Evolutionary conservation across 2,888 invertebrate species (phyloP), one percentile per base, ranked within the genome.

Genomic region (Rhagophthalmus giganteus): DNA sequence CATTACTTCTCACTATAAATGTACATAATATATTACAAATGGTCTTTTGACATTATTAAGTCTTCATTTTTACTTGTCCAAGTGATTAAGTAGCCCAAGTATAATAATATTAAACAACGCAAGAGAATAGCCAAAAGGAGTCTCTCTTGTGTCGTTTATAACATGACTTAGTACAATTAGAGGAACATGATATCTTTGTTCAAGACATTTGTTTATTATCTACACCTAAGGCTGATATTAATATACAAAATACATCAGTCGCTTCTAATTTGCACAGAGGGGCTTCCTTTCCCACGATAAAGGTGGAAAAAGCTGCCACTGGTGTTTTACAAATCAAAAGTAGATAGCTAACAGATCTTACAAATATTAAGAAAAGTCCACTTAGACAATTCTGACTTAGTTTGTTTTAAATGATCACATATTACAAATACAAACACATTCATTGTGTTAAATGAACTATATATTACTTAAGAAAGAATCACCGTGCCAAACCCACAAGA

Each of bases 121-220:
- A 34, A 40, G 16, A 53, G 53, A 48, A 35, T 34, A 26, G 16
- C 26, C 34, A 25, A 45, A 37, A 28, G 32, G 50, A 31, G 27
- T 41, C 53, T 55, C 54, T 56, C 46, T 50, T 55, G 58, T 65
- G 68, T 70, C 72, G 72, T 74, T 74, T 73, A 71, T 71, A 72
- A 66, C 70, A 72, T 75, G 74, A 75, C 75, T 74, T 75, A 74
- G 73, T 74, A 70, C 57, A 69, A 67, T 66, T 70, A 70, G 68
- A 75, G 75, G 75, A 75, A 74, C 75, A 74, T 74, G 66, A 67
- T 67, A 70, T 73, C 68, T 70, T 71, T 69, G 69, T 70, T 70
- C 68, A 68, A 70, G 67, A 69, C 64, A 66, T 67, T 62, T 60
- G 63, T 60, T 59, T 53, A 57, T 58, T 60, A 62, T 62, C 64